Evolutionary conservation across 2,113 vertebrate species (phyloP), one percentile per base, ranked within the genome.

Genomic region (Thryonomys swinderianus): DNA sequence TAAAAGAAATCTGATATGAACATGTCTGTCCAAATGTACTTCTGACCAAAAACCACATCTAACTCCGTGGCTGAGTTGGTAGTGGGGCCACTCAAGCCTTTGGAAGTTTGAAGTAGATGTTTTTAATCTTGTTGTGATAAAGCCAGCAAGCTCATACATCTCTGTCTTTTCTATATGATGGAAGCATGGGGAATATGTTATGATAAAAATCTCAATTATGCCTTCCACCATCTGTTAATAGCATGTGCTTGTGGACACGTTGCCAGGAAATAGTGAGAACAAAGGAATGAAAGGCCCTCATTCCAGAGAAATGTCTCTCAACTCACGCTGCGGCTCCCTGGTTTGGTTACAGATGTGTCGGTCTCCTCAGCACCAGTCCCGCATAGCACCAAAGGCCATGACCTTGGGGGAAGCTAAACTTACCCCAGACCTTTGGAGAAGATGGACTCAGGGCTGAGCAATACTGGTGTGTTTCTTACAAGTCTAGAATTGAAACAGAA

Each of bases 211-310:
- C 97, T 96, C 96, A 82, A 20, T 93, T 98, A 94, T 55, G 34
- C 95, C 93, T 98, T 92, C 93, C 96, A 88, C 98, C 98, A 98
- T 98, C 98, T 98, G 98, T 96, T 98, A 97, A 98, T 96, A 96
- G 88, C 96, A 96, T 96, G 97, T 98, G 98, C 93, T 97, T 96
- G 96, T 94, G 88, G 93, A 97, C 93, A 88, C 1, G 14, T 93
- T 98, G 97, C 98, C 98, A 98, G 97, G 95, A 98, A 96, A 96
- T 25, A 87, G 30, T 0, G 81, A 97, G 97, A 98, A 97, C 98
- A 98, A 98, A 98, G 97, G 96, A 97, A 95, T 64, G 96, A 95
- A 80, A 91, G 69, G 97, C 96, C 95, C 85, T 96, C 94, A 0
- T 84, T 88, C 97, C 96, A 95, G 91, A 96, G 97, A 96, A 91